Evolutionary conservation across 2,113 vertebrate genomes (phyloP).

Genomic region (Heteronetta atricapilla): DNA sequence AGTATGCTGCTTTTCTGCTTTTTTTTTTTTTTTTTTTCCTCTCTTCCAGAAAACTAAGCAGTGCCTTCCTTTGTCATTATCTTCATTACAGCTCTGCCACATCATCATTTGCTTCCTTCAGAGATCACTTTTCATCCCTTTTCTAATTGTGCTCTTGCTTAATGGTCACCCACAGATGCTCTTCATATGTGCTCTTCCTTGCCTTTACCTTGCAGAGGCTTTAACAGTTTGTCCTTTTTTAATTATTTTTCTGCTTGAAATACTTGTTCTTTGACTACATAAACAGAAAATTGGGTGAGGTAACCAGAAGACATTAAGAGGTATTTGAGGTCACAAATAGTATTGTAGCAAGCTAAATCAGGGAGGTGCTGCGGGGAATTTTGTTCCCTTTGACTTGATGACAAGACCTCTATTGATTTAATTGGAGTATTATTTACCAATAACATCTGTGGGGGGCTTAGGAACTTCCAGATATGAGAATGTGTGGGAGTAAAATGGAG

Average conservation of each 20-base stretch:
- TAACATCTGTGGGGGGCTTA: not conserved
- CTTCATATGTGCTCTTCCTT: not conserved
- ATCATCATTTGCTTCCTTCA: not conserved
- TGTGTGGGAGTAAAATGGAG: rapidly evolving
- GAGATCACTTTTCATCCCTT: not conserved
- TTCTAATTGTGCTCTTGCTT: not conserved
- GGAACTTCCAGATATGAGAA: not conserved
- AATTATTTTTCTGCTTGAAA: not conserved
- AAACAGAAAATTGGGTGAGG: not conserved
- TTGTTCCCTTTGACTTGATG: not conserved
- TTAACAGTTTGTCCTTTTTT: not conserved
- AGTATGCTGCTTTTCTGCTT: not conserved
- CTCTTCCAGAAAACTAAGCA: not conserved
- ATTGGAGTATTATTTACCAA: not conserved
- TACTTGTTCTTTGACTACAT: not conserved
- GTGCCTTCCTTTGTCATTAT: not conserved
- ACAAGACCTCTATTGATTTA: not conserved
- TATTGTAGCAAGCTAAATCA: not conserved
- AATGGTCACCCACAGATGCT: not conserved
- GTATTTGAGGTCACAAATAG: not conserved
- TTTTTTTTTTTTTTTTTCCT: not conserved
- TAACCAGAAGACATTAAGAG: not conserved
- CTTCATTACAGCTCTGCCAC: not conserved
- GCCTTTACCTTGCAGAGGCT: not conserved
- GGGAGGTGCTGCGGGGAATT: not conserved